Evolutionary conservation across 1,140 invertebrate genomes (phyloP).

Genomic region (Lamellibrachia luymesi): DNA sequence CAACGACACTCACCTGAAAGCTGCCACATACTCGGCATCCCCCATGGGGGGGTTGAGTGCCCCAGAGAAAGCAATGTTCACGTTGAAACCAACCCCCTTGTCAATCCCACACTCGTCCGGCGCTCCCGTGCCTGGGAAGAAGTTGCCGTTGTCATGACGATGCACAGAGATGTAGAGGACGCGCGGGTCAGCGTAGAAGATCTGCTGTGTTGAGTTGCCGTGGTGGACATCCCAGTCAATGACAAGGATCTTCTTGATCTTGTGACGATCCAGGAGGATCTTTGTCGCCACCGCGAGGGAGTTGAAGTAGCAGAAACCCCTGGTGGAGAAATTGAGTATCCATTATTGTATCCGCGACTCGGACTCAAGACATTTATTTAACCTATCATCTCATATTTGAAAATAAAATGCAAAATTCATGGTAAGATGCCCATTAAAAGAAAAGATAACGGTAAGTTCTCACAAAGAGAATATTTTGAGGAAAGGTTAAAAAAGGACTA

Average conservation of each 20-base stretch:
- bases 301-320: slow-evolving; percentile 99
- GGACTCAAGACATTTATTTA: no score
- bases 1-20: slow-evolving; percentile 70
- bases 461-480: background rate
- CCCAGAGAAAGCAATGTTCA: slow-evolving; percentile 95
- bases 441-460: no score
- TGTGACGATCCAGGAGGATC: slow-evolving; percentile 79
- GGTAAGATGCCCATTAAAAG: no score
- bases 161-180: slow-evolving; percentile 97
- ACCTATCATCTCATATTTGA: no score
- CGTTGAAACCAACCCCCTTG: slow-evolving; percentile 90
- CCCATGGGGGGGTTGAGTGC: slow-evolving; percentile 87
- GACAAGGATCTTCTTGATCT: slow-evolving; percentile 87
- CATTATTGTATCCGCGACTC: background rate
- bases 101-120: slow-evolving; percentile 86
- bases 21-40: slow-evolving; percentile 96
- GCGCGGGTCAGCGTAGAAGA: slow-evolving; percentile 90
- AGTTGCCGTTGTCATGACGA: slow-evolving; percentile 98
- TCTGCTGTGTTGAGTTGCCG: slow-evolving; percentile 96
- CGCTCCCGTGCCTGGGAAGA: slow-evolving; percentile 96
- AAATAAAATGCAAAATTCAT: no score
- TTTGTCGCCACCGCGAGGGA: slow-evolving; percentile 96
- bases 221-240: slow-evolving; percentile 99
- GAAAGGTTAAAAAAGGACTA: background rate
- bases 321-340: slow-evolving; percentile 35